Percentiles rank a stretch among this genome's conserved stretches.
Evolutionary conservation across 2,113 vertebrate genomes (phyloP).

Genomic region (Sturnus vulgaris): DNA sequence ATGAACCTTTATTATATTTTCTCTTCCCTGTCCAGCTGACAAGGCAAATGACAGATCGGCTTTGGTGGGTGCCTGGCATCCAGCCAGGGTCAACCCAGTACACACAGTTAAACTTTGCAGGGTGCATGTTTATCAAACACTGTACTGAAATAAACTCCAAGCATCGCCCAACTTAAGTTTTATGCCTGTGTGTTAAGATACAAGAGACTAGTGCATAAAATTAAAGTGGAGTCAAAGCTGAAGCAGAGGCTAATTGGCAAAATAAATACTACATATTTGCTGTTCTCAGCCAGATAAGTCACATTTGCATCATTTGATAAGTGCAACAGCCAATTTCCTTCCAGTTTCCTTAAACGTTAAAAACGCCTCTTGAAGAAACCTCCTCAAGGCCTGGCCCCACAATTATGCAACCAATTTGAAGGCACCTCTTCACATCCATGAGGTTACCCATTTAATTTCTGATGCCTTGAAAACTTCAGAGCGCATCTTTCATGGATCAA

Average conservation of each 20-base stretch:
- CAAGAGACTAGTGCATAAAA: background rate
- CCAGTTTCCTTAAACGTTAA: background rate
- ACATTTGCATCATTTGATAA: constrained; percentile 1
- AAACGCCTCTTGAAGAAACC: background rate
- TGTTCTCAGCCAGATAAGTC: background rate
- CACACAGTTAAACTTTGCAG: background rate
- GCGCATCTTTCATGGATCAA: background rate
- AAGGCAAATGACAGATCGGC: background rate
- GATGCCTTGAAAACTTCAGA: background rate
- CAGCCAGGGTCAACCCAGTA: background rate
- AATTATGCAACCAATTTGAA: background rate
- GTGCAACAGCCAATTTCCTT: background rate
- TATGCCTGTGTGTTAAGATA: background rate
- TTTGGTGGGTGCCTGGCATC: background rate
- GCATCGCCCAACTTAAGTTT: background rate
- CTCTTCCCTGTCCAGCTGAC: background rate
- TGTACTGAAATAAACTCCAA: background rate
- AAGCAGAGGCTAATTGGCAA: background rate
- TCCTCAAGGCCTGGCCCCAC: background rate
- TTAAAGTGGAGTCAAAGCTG: background rate
- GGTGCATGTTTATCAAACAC: background rate
- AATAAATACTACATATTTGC: background rate
- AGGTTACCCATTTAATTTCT: background rate
- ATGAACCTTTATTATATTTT: background rate
- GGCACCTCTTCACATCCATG: background rate